Percentiles rank a stretch among this genome's conserved stretches.
phyloP scores from a whole-genome alignment of 2,113 vertebrate genomes.

The Martes martes region DNA sequence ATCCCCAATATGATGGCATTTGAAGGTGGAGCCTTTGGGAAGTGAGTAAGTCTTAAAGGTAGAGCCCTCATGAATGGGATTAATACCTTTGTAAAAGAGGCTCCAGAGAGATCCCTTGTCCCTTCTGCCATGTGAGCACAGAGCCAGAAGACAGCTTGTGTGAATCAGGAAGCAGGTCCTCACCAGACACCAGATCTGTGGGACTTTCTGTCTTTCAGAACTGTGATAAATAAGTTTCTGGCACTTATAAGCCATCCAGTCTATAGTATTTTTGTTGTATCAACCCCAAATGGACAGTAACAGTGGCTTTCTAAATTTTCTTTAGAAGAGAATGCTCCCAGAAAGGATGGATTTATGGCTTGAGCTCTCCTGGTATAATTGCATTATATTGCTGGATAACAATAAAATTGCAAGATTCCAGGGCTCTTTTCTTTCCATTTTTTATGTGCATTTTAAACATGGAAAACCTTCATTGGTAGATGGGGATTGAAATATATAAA shows the following conservation, averaged over 20 bases:
- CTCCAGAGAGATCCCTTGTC: background rate
- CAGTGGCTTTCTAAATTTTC: background rate
- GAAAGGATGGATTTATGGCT: background rate
- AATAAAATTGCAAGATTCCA: background rate
- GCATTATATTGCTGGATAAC: background rate
- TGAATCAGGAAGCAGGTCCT: background rate
- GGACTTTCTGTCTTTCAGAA: background rate
- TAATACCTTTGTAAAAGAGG: background rate
- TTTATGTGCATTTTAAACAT: slow-evolving; percentile 39
- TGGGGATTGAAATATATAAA: background rate
- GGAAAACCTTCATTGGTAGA: background rate
- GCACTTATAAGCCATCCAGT: background rate
- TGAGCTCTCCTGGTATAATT: background rate
- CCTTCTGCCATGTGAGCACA: background rate
- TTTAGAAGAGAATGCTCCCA: background rate
- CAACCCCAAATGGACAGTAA: background rate
- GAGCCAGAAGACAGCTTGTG: background rate
- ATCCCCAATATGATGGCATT: background rate
- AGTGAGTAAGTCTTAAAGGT: background rate
- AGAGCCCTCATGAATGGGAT: background rate
- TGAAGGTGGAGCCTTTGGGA: background rate
- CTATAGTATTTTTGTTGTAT: background rate
- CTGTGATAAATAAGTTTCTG: background rate
- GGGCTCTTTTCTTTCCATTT: background rate
- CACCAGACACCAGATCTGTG: background rate